These are phyloP conservation scores for Lumbricus terrestris DNA, from an alignment of 2,888 invertebrate species.

Conservation along the genomic window DNA sequence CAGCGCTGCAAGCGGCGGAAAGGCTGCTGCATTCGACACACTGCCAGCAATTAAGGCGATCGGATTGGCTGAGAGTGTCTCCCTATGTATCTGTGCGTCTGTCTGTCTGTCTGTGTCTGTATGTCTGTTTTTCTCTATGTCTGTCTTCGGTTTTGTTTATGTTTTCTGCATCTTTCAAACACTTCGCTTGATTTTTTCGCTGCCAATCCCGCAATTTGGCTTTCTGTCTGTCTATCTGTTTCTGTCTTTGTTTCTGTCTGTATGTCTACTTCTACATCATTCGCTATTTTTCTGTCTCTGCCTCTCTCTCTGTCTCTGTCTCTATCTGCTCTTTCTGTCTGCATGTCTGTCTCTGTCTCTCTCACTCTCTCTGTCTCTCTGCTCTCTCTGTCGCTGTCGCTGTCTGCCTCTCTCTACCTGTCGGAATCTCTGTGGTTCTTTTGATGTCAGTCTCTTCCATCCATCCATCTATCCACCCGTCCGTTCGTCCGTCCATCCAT, in stretches of 20 bases:
- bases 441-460: neutral
- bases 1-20: neutral
- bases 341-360: neutral
- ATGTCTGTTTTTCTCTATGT: neutral
- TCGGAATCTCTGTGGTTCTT: neutral
- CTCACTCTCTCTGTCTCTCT: no score
- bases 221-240: neutral
- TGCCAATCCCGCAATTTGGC: neutral
- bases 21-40: neutral
- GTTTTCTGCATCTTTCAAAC: neutral
- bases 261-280: no score
- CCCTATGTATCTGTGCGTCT: neutral
- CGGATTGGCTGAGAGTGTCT: neutral
- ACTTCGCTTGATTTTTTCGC: neutral
- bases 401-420: no score
- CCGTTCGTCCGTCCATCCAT: neutral
- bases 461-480: neutral
- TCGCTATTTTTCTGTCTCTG: no score
- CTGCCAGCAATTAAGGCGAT: neutral
- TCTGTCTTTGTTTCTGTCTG: no score
- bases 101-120: neutral
- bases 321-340: no score
- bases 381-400: no score
- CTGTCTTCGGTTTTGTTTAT: neutral
- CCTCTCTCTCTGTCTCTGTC: no score